These are phyloP conservation scores for Saccostrea cuccullata DNA, from an alignment of 1,140 invertebrate species.

Conservation along the genomic window DNA sequence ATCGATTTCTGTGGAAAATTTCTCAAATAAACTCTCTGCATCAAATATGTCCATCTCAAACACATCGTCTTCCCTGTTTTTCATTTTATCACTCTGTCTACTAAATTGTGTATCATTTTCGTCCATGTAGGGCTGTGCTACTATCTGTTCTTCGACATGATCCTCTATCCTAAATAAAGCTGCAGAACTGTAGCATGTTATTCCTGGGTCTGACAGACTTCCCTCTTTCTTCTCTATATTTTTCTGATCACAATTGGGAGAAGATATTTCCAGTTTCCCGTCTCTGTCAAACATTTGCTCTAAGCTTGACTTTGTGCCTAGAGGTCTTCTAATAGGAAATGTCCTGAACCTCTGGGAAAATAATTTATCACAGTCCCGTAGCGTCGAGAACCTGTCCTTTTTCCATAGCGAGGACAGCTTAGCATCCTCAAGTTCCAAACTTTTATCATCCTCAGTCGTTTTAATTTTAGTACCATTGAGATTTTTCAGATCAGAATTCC, in stretches of 20 bases:
- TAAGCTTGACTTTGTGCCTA: slow-evolving; percentile 40
- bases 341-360: slow-evolving; percentile 66
- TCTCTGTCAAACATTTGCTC: slow-evolving; percentile 47
- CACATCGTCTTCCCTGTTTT: slow-evolving; percentile 36
- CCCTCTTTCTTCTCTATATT: slow-evolving; percentile 9
- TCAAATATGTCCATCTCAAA: slow-evolving; percentile 54
- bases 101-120: slow-evolving; percentile 39
- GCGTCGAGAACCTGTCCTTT: slow-evolving; percentile 62
- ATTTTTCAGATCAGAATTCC: slow-evolving; percentile 71
- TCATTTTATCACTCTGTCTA: slow-evolving; percentile 6
- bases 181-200: not conserved
- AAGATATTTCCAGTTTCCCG: not conserved
- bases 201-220: not conserved
- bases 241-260: slow-evolving; percentile 30
- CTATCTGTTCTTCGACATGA: not conserved
- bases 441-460: slow-evolving; percentile 44
- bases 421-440: slow-evolving; percentile 73
- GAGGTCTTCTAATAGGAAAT: slow-evolving; percentile 66
- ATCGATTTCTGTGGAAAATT: slow-evolving; percentile 56
- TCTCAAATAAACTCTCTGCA: slow-evolving; percentile 42
- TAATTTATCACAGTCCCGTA: slow-evolving; percentile 67
- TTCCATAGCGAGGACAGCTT: slow-evolving; percentile 63
- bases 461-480: slow-evolving; percentile 51
- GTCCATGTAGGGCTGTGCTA: slow-evolving; percentile 40
- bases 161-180: slow-evolving; percentile 6